phyloP scores from a whole-genome alignment of 1,140 invertebrate genomes.

The Trichonephila inaurata region DNA sequence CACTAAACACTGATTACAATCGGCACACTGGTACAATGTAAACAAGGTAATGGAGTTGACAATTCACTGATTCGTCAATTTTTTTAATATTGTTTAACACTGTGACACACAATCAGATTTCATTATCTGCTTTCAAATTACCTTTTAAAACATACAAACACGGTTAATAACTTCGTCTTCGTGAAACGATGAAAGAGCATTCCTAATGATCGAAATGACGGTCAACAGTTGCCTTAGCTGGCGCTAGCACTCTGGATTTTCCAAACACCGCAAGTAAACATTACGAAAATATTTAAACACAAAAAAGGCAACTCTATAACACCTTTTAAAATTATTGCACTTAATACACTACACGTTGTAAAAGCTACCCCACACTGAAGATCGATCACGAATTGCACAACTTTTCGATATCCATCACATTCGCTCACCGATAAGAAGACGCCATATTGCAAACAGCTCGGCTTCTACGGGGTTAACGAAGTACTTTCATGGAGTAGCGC shows the following conservation, averaged over 20 bases:
- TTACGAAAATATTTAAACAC: background rate
- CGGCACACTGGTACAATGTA: constrained; percentile 45
- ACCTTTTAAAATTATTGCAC: background rate
- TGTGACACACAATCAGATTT: constrained; percentile 1
- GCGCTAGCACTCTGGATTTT: constrained; percentile 25
- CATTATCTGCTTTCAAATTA: background rate
- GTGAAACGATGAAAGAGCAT: constrained; percentile 26
- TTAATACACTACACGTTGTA: background rate
- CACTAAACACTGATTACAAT: background rate
- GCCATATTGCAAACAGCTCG: constrained; percentile 71
- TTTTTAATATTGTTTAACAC: background rate
- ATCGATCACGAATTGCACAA: background rate
- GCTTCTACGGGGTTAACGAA: constrained; percentile 72
- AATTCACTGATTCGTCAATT: constrained; percentile 43
- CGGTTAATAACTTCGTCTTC: background rate
- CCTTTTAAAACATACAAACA: background rate
- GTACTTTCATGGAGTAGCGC: constrained; percentile 68
- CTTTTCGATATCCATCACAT: constrained; percentile 22
- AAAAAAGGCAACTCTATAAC: background rate
- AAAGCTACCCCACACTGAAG: background rate
- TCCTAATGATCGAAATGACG: constrained; percentile 33
- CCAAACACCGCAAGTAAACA: constrained; percentile 71
- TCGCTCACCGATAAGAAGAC: constrained; percentile 59
- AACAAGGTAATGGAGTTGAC: constrained; percentile 31
- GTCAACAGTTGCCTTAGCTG: constrained; percentile 71